These are phyloP conservation scores for Botia kubotai DNA, from an alignment of 2,797 vertebrate genomes.

Conservation along the genomic window DNA sequence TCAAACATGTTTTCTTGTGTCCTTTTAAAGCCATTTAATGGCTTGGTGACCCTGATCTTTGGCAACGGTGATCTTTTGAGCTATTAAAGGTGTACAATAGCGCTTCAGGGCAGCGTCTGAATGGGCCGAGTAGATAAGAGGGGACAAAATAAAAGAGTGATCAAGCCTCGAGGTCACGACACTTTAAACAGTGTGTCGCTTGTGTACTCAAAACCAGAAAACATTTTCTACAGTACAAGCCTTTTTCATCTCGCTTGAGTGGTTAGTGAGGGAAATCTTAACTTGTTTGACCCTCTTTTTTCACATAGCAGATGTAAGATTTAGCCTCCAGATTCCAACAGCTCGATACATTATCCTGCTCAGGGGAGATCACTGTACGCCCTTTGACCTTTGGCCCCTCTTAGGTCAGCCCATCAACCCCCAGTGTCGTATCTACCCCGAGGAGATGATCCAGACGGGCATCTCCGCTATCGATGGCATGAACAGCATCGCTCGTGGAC, in stretches of 20 bases:
- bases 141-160: neutral
- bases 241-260: neutral
- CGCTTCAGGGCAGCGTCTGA: conserved; percentile 13
- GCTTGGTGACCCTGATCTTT: conserved; percentile 36
- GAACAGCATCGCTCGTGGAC: conserved; percentile 97
- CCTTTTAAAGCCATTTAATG: conserved; percentile 41
- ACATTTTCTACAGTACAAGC: neutral
- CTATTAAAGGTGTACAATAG: conserved; percentile 27
- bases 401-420: conserved; percentile 92
- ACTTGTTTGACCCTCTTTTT: neutral
- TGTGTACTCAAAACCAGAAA: neutral
- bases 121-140: neutral
- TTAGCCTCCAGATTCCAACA: neutral
- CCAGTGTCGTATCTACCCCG: conserved; percentile 96
- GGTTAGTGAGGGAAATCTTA: neutral
- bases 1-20: too few relatives aligned
- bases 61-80: conserved; percentile 47
- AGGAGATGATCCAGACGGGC: conserved; percentile 98
- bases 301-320: neutral
- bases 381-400: conserved; percentile 3
- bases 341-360: neutral
- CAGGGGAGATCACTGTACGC: neutral
- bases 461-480: conserved; percentile 98
- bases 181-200: conserved; percentile 16
- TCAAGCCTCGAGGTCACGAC: conserved; percentile 31